A percentile compares a stretch with the other conserved stretches of the same genome.
Conservation (phyloP, 53 echinoderm and acorn worm genomes). For the Apostichopus leukothele region DNA sequence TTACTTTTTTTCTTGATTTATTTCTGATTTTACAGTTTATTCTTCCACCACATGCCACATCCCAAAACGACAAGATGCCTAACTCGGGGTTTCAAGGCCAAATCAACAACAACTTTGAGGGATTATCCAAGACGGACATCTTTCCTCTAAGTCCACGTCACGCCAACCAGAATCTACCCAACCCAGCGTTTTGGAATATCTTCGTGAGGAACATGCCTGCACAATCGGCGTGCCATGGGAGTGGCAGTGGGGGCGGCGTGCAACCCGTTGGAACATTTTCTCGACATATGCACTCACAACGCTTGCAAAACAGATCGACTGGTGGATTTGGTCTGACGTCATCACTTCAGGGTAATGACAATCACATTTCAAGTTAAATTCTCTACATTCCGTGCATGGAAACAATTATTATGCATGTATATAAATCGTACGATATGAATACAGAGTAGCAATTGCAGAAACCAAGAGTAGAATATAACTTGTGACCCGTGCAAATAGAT, state of each 20-base stretch:
- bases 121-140: slow-evolving; percentile 55
- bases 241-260: neutral
- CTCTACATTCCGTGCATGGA: too few species aligned
- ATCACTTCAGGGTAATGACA: neutral
- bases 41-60: too few species aligned
- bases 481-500: too few species aligned
- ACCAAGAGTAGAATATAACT: too few species aligned
- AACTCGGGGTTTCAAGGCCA: slow-evolving; percentile 98
- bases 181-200: slow-evolving; percentile 82
- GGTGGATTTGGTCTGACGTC: slow-evolving; percentile 32
- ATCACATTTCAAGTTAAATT: too few species aligned
- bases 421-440: too few species aligned
- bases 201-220: slow-evolving; percentile 64
- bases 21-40: too few species aligned
- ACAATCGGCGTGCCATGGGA: slow-evolving; percentile 42
- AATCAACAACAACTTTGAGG: slow-evolving; percentile 87
- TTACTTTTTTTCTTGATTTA: neutral
- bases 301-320: neutral
- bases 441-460: too few species aligned
- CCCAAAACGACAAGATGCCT: slow-evolving; percentile 68
- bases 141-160: slow-evolving; percentile 73
- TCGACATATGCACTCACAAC: slow-evolving; percentile 8
- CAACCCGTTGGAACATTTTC: neutral
- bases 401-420: too few species aligned
- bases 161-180: slow-evolving; percentile 72